These are phyloP conservation scores for Nycticryphes semicollaris DNA, from an alignment of 2,113 vertebrate species.

Conservation along the genomic window DNA sequence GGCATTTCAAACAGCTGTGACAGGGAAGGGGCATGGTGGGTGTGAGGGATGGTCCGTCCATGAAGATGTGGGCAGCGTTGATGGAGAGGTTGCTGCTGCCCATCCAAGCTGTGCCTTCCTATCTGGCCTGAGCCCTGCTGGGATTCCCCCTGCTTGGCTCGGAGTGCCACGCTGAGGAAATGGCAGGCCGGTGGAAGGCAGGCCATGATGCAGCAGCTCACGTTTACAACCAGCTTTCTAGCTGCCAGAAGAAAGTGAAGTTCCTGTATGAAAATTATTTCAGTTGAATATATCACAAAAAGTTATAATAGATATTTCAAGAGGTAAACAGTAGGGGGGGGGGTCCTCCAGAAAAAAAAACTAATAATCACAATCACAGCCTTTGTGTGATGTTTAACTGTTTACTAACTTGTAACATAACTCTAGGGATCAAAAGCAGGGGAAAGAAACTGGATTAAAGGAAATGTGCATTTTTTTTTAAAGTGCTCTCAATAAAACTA, in stretches of 20 bases:
- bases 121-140: accelerated
- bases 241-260: not conserved
- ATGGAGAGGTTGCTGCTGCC: not conserved
- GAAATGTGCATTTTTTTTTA: not conserved
- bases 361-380: not conserved
- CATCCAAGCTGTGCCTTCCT: not conserved
- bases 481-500: slow-evolving; percentile 37
- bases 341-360: not conserved
- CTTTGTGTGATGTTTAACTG: not conserved
- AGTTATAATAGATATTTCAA: not conserved
- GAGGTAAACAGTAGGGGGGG: not conserved
- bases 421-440: not conserved
- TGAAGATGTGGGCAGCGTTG: not conserved
- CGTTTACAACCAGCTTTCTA: not conserved
- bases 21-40: accelerated
- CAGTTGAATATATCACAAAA: not conserved
- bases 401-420: slow-evolving; percentile 17
- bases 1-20: not conserved
- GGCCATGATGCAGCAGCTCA: not conserved
- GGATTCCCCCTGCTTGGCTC: not conserved
- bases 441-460: slow-evolving; percentile 15
- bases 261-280: not conserved
- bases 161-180: not conserved
- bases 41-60: not conserved
- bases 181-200: not conserved